A percentile compares a stretch with the other conserved stretches of the same genome.
phyloP scores from a whole-genome alignment of 2,888 invertebrate species.

The Leptopilina myrica region DNA sequence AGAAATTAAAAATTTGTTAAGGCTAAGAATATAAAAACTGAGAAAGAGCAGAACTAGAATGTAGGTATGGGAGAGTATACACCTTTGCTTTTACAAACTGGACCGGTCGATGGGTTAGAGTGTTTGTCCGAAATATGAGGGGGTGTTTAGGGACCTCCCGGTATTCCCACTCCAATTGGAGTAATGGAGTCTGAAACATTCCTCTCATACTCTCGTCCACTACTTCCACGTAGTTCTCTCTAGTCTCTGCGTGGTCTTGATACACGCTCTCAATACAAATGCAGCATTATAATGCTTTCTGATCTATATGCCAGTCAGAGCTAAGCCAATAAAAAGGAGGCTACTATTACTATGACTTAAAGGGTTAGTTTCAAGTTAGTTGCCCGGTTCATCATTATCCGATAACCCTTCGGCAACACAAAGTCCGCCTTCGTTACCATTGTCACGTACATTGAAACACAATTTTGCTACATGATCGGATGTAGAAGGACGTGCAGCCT shows the following conservation, averaged over 20 bases:
- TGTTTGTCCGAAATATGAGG: conserved; percentile 70
- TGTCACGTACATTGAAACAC: conserved; percentile 20
- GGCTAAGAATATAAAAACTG: too few species aligned
- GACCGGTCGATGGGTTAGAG: conserved; percentile 37
- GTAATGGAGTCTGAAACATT: conserved; percentile 74
- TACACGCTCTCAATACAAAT: conserved; percentile 6
- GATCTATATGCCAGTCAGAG: background rate
- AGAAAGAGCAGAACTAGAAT: too few species aligned
- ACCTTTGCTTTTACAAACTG: background rate
- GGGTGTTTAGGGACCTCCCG: conserved; percentile 68
- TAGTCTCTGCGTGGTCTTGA: background rate
- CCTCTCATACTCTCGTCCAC: conserved; percentile 36
- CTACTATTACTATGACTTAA: background rate
- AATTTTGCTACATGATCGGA: conserved; percentile 33
- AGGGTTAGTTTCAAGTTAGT: conserved; percentile 4
- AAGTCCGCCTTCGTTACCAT: conserved; percentile 25
- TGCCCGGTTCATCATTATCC: conserved; percentile 23
- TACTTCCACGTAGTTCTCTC: conserved; percentile 5
- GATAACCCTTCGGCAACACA: background rate
- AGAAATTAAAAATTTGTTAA: too few species aligned
- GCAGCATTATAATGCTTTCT: background rate
- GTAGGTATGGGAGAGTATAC: background rate
- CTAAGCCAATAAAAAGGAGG: conserved; percentile 11
- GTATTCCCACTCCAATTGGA: conserved; percentile 74
- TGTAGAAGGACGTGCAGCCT: conserved; percentile 20